Base-by-base conservation (phyloP, 2,888 invertebrate genomes). In the Caenorhabditis drosophilae region DNA sequence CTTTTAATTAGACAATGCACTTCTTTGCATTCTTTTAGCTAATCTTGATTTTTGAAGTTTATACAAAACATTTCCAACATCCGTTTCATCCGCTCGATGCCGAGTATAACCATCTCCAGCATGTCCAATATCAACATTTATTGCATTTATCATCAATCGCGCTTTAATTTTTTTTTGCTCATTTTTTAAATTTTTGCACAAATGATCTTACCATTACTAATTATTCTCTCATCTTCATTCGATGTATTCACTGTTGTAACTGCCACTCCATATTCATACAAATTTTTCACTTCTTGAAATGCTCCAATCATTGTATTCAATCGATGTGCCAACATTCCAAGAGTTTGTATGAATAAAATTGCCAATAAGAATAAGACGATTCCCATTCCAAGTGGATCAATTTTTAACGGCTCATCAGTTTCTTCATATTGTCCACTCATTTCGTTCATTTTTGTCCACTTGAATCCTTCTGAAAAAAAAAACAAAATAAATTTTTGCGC, bases 301-400 rank as follows among this genome's bases (percentile, higher is more conserved):
- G 81, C 79, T 16, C 79, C 81, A 23, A 81, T 76, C 44, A 98
- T 86, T 1, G 97, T 97, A 84, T 93, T 94, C 83, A 95, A 92
- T 80, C 97, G 90, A 90, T 98, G 97, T 89, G 96, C 93, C 87
- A 97, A 88, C 96, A 97, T 97, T 78, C 81, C 81, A 59, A 80
- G 20, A 53, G 83, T 67, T 70, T 80, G 75, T 16, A 79, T 68
- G 42, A 81, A 47, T 27, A 83, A 76, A 36, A 83, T 83, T 7
- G 73, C 69, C 36, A 80, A 54, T 25, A 83, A 70, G 66, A 82
- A 82, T 15, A 79, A 46, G 53, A 83, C 79, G 58, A 83, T 81
- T 25, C 70, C 76, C 72, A 87, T 88, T 40, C 97, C 92, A 74
- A 96, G 94, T 0, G 95, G 95, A 84, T 96, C 95, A 84, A 95